Evolutionary conservation across 2,888 invertebrate genomes (phyloP), one percentile per base, ranked within the genome.

Genomic region (Orthonevra nobilis): DNA sequence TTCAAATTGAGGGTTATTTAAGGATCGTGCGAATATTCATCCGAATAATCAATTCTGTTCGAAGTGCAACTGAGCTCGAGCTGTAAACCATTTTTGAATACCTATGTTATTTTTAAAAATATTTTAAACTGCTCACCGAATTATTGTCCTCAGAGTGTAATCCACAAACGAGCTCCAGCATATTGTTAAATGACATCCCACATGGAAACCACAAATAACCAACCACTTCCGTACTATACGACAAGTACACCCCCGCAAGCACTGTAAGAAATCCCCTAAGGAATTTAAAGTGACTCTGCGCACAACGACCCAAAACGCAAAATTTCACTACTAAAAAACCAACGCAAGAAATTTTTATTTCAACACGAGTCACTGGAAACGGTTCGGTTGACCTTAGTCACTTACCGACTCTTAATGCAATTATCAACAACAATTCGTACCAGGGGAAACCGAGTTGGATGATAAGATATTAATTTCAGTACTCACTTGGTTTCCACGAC

Each of bases 161-260:
- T 81, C 92, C 92, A 87, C 92, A 92, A 83, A 91, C 91, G 83
- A 92, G 91, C 82, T 91, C 91, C 89, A 91, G 58, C 79, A 83
- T 79, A 36, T 81, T 82, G 61, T 83, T 83, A 56, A 87, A 83
- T 61, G 86, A 86, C 87, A 87, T 87, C 81, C 77, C 60, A 26
- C 19, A 32, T 23, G 23, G 5, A 23, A n/a, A n/a, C 26, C n/a
- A 32, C 28, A 66, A 81, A n/a, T n/a, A n/a, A n/a, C n/a, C n/a
- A n/a, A n/a, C n/a, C n/a, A n/a, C n/a, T n/a, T n/a, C n/a, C n/a
- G n/a, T n/a, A n/a, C n/a, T n/a, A n/a, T n/a, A n/a, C n/a, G n/a
- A n/a, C n/a, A n/a, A n/a, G n/a, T n/a, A n/a, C n/a, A n/a, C n/a
- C n/a, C n/a, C n/a, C n/a, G n/a, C n/a, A n/a, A n/a, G n/a, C n/a